A percentile compares a stretch with the other conserved stretches of the same genome.
phyloP scores from a whole-genome alignment of 2,888 invertebrate species.

The Rhaphigaster nebulosa region DNA sequence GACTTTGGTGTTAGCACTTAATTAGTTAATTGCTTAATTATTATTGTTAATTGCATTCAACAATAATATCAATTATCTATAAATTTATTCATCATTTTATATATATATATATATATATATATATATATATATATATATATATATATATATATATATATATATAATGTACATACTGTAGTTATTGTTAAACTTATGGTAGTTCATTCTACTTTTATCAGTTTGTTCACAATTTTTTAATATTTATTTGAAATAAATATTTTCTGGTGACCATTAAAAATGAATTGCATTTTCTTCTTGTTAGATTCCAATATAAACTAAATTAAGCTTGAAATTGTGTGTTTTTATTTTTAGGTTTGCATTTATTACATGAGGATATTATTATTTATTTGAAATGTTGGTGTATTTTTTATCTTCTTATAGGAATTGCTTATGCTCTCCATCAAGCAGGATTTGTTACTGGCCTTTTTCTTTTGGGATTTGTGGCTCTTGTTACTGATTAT shows the following conservation, averaged over 20 bases:
- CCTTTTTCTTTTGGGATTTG: slow-evolving; percentile 77
- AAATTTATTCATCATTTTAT: too few species aligned
- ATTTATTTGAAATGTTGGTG: neutral
- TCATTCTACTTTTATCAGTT: too few species aligned
- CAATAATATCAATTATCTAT: too few species aligned
- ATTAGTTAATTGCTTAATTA: too few species aligned
- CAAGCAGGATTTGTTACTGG: slow-evolving; percentile 86
- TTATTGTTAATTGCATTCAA: too few species aligned
- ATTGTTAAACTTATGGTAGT: too few species aligned
- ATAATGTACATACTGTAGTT: too few species aligned
- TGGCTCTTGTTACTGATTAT: slow-evolving; percentile 85
- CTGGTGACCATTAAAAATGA: neutral
- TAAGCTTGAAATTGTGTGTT: neutral
- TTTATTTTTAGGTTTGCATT: neutral
- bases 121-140: too few species aligned
- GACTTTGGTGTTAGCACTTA: too few species aligned
- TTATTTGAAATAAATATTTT: neutral
- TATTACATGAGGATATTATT: neutral
- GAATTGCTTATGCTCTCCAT: slow-evolving; percentile 84
- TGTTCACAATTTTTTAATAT: neutral
- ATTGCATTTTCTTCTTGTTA: neutral
- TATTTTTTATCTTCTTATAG: slow-evolving; percentile 67
- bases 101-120: too few species aligned
- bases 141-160: too few species aligned
- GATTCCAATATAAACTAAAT: neutral